Conservation (phyloP, 2,888 invertebrate species). For the Harpagoxenus sublaevis region DNA sequence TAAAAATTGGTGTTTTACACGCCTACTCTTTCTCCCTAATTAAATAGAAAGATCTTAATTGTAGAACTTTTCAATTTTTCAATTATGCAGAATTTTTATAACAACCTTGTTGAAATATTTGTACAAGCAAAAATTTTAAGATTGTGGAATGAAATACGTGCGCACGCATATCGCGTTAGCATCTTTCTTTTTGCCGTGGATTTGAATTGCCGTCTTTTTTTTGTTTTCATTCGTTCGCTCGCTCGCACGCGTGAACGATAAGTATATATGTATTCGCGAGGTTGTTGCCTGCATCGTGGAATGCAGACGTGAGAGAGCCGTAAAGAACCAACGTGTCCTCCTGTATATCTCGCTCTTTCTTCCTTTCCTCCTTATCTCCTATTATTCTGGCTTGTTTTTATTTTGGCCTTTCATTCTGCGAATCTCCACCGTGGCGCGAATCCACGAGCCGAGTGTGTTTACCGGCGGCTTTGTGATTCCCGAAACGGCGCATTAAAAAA, state of each 20-base stretch:
- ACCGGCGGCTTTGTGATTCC: slow-evolving; percentile 12
- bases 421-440: slow-evolving; percentile 1
- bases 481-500: slow-evolving; percentile 33
- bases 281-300: slow-evolving; percentile 81
- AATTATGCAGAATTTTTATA: background rate
- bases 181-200: background rate
- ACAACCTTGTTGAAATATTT: background rate
- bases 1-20: background rate
- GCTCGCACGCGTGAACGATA: slow-evolving; percentile 67
- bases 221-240: slow-evolving; percentile 29
- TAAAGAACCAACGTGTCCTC: slow-evolving; percentile 75
- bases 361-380: slow-evolving; percentile 56
- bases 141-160: background rate
- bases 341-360: slow-evolving; percentile 67
- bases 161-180: background rate
- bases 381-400: slow-evolving; percentile 25
- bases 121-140: background rate
- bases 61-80: background rate
- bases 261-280: slow-evolving; percentile 67
- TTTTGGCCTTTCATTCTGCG: slow-evolving; percentile 52
- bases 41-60: background rate
- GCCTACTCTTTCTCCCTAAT: background rate
- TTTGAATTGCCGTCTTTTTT: slow-evolving; percentile 33
- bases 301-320: slow-evolving; percentile 78
- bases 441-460: slow-evolving; percentile 40